A percentile compares a stretch with the other conserved stretches of the same genome.
Evolutionary conservation across 2,113 vertebrate genomes (phyloP).

Genomic region (Myxocyprinus asiaticus): DNA sequence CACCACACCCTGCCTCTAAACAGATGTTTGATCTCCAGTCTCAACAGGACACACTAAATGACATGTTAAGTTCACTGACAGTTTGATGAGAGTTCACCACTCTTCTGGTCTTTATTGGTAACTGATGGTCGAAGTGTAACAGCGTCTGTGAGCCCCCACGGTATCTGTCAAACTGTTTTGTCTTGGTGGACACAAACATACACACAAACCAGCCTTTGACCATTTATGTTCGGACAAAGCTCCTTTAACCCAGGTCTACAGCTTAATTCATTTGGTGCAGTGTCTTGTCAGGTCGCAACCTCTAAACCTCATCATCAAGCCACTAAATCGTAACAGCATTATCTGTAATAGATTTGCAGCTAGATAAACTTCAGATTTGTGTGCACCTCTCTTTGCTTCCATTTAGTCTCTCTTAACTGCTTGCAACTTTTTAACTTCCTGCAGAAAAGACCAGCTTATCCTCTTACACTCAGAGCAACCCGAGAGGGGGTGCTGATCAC

Average conservation of each 20-base stretch:
- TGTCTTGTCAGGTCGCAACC: conserved; percentile 39
- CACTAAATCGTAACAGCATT: conserved; percentile 43
- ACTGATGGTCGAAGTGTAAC: neutral
- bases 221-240: conserved; percentile 1
- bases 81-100: neutral
- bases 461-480: too few relatives aligned
- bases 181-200: conserved; percentile 5
- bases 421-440: neutral
- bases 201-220: neutral
- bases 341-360: conserved; percentile 48
- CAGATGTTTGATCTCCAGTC: conserved; percentile 24
- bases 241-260: neutral
- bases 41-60: conserved; percentile 24
- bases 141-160: neutral
- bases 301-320: conserved; percentile 6
- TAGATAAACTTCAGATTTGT: conserved; percentile 51
- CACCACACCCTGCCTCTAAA: conserved; percentile 26
- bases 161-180: conserved; percentile 31
- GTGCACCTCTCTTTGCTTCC: conserved; percentile 20
- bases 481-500: too few relatives aligned
- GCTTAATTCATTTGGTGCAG: conserved; percentile 30
- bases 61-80: conserved; percentile 29
- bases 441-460: too few relatives aligned
- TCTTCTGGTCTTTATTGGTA: neutral
- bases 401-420: conserved; percentile 15